Base-by-base conservation (phyloP, 2,888 invertebrate genomes). In the Ceramica pisi region DNA sequence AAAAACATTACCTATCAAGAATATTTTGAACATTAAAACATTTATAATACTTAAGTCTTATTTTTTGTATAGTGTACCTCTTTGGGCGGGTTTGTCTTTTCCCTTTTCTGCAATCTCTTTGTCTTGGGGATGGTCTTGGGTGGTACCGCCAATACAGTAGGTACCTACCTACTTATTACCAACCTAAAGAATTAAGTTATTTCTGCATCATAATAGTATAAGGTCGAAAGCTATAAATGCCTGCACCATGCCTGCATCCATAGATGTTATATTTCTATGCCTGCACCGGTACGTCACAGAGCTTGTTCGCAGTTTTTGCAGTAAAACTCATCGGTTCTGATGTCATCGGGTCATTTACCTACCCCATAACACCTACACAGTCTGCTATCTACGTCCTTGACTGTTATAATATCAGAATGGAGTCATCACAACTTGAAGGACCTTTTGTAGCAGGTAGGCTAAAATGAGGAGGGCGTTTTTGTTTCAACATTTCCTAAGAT, bases 111-210 rank as follows among this genome's bases (percentile, higher is more conserved):
- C 1, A 26, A 4, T 26, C 50, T 35, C 35, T 21, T 57, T 26
- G 6, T 35, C 8, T 16, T 21, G 67, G 56, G 35, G 44, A 72
- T 66, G 21, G 8, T 75, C 16, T 41, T 21, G 56, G 75, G 26
- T 67, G 67, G 72, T 72, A 72, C 75, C 75, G 56, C 21, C 55
- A 53, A n/a, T 51, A 41, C 19, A 3, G 3, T 71, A n/a, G n/a
- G n/a, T n/a, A n/a, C n/a, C n/a, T n/a, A n/a, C n/a, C n/a, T n/a
- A n/a, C n/a, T n/a, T n/a, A 44, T 26, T 51, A 70, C 21, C 41
- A 31, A 19, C 1, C 35, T 26, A 38, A 46, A 3, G 63, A 70
- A 62, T 53, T 48, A n/a, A 7, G 19, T 38, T 21, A 48, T n/a
- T 57, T 41, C 48, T 70, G 48, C 69, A 56, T 31, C 19, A 59